Evolutionary conservation across 2,888 invertebrate genomes (phyloP).

Genomic region (Boloria euphrosyne): DNA sequence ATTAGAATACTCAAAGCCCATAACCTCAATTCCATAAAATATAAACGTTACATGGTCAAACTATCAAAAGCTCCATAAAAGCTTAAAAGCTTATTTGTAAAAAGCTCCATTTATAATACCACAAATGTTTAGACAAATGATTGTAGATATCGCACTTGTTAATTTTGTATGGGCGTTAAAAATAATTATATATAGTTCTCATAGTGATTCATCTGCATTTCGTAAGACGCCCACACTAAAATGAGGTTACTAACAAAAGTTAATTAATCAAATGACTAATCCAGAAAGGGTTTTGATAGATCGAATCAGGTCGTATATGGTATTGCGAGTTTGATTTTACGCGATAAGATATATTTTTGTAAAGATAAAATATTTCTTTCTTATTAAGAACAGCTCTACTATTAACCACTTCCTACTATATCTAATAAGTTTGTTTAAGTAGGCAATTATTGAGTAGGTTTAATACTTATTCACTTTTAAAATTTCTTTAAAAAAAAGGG

Average conservation of each 20-base stretch:
- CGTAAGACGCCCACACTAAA: conserved; percentile 46
- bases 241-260: conserved; percentile 48
- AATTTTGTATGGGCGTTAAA: conserved; percentile 31
- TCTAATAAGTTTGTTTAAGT: no score
- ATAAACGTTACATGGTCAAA: no score
- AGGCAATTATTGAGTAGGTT: no score
- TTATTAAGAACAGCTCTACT: no score
- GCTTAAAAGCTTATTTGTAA: conserved; percentile 7
- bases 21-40: no score
- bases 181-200: conserved; percentile 22
- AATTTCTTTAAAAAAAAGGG: no score
- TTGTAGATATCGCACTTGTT: conserved; percentile 35
- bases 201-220: conserved; percentile 46
- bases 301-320: conserved; percentile 24
- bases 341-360: no score
- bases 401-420: no score
- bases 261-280: conserved; percentile 52
- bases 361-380: no score
- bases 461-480: no score
- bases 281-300: conserved; percentile 37
- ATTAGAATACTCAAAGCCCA: no score
- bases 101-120: conserved; percentile 16
- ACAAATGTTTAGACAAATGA: conserved; percentile 32
- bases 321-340: conserved; percentile 18
- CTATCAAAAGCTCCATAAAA: conserved; percentile 5